Percentiles rank a stretch among this genome's conserved stretches.
Evolutionary conservation across 2,888 invertebrate genomes (phyloP).

Genomic region (Drosophila antonietae): DNA sequence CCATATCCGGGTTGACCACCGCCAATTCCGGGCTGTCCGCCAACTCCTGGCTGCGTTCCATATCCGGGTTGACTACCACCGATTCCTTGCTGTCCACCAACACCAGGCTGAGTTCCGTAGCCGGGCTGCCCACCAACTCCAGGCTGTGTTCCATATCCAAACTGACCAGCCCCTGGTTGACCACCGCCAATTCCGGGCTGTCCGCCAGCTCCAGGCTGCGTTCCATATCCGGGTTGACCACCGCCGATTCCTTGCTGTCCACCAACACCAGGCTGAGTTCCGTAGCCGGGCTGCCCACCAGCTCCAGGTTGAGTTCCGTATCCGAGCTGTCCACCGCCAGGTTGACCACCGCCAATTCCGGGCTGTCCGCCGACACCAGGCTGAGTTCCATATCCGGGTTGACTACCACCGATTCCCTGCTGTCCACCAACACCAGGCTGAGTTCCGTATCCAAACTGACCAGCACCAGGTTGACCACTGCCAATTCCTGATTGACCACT

Average conservation of each 20-base stretch:
- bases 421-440: slow-evolving; percentile 18
- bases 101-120: too few relatives aligned
- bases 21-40: too few relatives aligned
- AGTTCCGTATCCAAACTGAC: background rate
- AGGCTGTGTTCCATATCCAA: too few relatives aligned
- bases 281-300: slow-evolving; percentile 8
- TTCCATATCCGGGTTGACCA: slow-evolving; percentile 9
- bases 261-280: background rate
- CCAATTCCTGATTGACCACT: slow-evolving; percentile 14
- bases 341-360: background rate
- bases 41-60: too few relatives aligned
- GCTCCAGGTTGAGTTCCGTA: slow-evolving; percentile 13
- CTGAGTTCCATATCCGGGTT: background rate
- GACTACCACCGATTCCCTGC: too few relatives aligned
- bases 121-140: too few relatives aligned
- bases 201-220: slow-evolving; percentile 14
- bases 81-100: too few relatives aligned
- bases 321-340: slow-evolving; percentile 12
- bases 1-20: too few relatives aligned
- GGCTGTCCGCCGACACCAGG: slow-evolving; percentile 4
- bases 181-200: background rate
- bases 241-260: slow-evolving; percentile 4
- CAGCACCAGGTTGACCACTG: slow-evolving; percentile 7
- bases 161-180: too few relatives aligned
- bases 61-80: too few relatives aligned